Percentiles rank a stretch among this genome's conserved stretches.
Evolutionary conservation across 2,113 vertebrate species (phyloP).

Genomic region (Struthio camelus): DNA sequence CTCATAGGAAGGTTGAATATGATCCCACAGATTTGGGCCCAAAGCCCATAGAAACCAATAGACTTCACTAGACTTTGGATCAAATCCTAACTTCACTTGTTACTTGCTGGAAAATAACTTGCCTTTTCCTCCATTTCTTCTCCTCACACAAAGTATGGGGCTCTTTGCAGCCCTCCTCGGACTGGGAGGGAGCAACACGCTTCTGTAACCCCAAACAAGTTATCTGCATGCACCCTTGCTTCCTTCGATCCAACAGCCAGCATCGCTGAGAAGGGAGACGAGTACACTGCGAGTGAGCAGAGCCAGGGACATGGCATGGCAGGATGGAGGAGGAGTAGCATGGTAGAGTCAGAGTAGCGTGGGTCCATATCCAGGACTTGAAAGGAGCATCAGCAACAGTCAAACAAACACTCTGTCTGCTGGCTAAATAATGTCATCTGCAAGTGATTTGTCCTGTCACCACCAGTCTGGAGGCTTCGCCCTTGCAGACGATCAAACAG

Average conservation of each 20-base stretch:
- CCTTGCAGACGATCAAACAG: slow-evolving; percentile 47
- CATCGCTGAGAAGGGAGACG: background rate
- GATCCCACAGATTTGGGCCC: background rate
- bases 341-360: background rate
- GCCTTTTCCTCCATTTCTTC: background rate
- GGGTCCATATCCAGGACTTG: background rate
- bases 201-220: background rate
- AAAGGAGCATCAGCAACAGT: slow-evolving; percentile 17
- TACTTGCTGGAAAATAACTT: background rate
- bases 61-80: background rate
- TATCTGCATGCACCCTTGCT: background rate
- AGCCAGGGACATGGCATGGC: background rate
- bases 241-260: background rate
- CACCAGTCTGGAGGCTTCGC: slow-evolving; percentile 19
- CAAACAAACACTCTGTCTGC: slow-evolving; percentile 39
- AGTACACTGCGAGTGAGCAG: background rate
- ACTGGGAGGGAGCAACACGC: fast-evolving
- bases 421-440: slow-evolving; percentile 23
- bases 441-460: slow-evolving; percentile 39
- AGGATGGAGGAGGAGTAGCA: background rate
- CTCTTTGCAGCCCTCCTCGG: background rate
- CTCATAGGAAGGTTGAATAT: fast-evolving
- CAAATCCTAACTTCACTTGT: background rate
- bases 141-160: background rate
- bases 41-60: background rate